Evolutionary conservation across 2,888 invertebrate species (phyloP).

Genomic region (Caenorhabditis drosophilae): DNA sequence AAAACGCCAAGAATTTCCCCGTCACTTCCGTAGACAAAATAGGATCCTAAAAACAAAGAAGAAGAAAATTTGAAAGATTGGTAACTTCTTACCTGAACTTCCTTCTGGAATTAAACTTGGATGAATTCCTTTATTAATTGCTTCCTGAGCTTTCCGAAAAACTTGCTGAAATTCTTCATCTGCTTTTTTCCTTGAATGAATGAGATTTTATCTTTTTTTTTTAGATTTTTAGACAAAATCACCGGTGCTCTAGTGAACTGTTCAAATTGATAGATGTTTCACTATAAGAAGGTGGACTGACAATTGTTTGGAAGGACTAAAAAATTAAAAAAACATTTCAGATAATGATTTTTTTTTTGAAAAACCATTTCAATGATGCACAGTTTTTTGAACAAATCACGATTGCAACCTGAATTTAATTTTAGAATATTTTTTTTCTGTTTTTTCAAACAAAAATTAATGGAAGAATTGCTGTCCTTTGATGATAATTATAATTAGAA

Average conservation of each 20-base stretch:
- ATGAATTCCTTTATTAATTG: slow-evolving; percentile 50
- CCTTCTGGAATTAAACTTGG: slow-evolving; percentile 60
- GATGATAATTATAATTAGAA: too few species aligned
- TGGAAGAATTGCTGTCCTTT: too few species aligned
- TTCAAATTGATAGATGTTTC: background rate
- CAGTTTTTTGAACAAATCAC: too few species aligned
- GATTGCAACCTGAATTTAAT: too few species aligned
- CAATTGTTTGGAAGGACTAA: too few species aligned
- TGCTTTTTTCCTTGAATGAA: slow-evolving; percentile 11
- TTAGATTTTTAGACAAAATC: background rate
- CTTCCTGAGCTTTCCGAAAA: slow-evolving; percentile 50
- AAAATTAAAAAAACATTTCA: too few species aligned
- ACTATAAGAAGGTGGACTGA: slow-evolving; percentile 1
- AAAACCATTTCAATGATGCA: too few species aligned
- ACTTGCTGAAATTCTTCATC: slow-evolving; percentile 46
- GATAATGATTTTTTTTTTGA: too few species aligned
- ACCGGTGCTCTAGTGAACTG: background rate
- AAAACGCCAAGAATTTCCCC: slow-evolving; percentile 85
- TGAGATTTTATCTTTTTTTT: too few species aligned
- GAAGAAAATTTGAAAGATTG: background rate
- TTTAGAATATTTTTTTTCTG: too few species aligned
- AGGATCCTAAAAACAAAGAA: slow-evolving; percentile 81
- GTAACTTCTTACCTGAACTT: slow-evolving; percentile 52
- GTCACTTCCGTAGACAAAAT: slow-evolving; percentile 91
- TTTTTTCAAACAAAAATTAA: too few species aligned